Evolutionary conservation across 2,113 vertebrate species (phyloP), one percentile per base, ranked within the genome.

Genomic region (Terrapene triunguis): DNA sequence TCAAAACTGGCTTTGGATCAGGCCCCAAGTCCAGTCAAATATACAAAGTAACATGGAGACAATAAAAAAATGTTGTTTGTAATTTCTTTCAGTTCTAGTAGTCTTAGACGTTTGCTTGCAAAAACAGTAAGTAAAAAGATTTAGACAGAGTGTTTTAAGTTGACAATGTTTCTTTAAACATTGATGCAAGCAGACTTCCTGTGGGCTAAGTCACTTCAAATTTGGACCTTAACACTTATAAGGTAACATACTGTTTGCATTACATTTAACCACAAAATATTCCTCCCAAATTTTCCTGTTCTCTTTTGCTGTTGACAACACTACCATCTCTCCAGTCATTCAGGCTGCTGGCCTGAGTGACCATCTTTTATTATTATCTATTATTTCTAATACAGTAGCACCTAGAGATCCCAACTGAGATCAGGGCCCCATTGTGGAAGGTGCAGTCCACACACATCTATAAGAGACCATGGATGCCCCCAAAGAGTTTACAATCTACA

Each of bases 1-100:
- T 97, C 94, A 92, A n/a, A 95, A 97, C 88, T 97, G 21, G 0
- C 92, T 94, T 97, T 97, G 93, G 87, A 65, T 95, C 80, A 89
- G 72, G 5, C 72, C 96, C 92, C 94, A 97, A 95, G 92, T 81
- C 89, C 95, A 96, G 89, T 94, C 95, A 96, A 95, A 96, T 87
- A 84, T 9, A 38, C 22, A 84, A 91, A 85, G 96, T 95, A 94
- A 97, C 93, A 78, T 83, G 72, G 0, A 27, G 48, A 91, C 47
- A 90, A 48, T 8, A 62, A 69, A 95, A 62, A 83, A 50, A 50
- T 50, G 50, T 57, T 95, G 62, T 95, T 83, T 88, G 78, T 84
- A 1, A 0, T 22, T 90, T 55, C 11, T 86, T 95, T 94, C 84
- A 65, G 81, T 89, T 6, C 13, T 88, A 44, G 25, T 57, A 87